Evolutionary conservation across 2,113 vertebrate species (phyloP).

Genomic region (Pandion haliaetus): DNA sequence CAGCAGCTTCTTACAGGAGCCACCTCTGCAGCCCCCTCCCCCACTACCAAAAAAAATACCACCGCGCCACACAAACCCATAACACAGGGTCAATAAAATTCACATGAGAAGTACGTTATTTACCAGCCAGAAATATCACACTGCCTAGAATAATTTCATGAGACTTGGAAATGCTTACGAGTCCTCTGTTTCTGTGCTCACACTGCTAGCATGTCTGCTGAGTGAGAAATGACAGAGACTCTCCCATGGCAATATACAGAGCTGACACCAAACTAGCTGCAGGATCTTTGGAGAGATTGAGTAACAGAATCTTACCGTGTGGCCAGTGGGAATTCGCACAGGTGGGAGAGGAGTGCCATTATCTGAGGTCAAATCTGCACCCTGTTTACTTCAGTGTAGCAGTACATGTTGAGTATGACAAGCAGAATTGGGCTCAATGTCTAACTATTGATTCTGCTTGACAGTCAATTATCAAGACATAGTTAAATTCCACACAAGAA

Average conservation of each 20-base stretch:
- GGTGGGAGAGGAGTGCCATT: background rate
- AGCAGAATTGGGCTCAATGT: background rate
- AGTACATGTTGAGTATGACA: background rate
- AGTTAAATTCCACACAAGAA: background rate
- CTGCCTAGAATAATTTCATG: background rate
- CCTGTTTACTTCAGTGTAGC: background rate
- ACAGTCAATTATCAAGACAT: background rate
- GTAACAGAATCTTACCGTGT: fast-evolving
- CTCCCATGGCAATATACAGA: background rate
- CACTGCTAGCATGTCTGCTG: background rate
- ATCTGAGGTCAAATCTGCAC: background rate
- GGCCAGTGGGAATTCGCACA: background rate
- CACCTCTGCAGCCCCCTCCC: no score
- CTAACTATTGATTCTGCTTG: background rate
- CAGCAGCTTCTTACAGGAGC: no score
- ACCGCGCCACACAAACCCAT: no score
- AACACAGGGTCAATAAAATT: conserved; percentile 6
- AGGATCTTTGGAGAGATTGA: background rate
- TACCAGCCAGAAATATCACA: background rate
- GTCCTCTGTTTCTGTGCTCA: background rate
- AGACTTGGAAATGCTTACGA: background rate
- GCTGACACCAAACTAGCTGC: background rate
- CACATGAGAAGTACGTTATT: background rate
- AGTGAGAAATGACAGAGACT: background rate
- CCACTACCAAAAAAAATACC: no score